Conservation (phyloP, 2,113 vertebrate species). For the Nerophis lumbriciformis region DNA sequence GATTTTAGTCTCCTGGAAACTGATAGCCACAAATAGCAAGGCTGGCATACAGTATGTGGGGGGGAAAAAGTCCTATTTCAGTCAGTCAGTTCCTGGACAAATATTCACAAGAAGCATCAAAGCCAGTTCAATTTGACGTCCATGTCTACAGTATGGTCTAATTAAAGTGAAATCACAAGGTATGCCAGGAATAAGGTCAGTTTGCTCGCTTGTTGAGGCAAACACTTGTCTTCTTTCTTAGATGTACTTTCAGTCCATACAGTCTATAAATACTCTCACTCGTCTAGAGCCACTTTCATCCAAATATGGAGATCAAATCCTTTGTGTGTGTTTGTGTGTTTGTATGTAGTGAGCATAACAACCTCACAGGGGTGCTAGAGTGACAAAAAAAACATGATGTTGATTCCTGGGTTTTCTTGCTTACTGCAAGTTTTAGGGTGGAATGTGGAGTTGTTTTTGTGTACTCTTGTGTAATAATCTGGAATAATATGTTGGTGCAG, state of each 20-base stretch:
- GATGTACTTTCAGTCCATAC: not conserved
- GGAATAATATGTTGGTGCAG: not conserved
- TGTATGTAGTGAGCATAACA: constrained; percentile 2
- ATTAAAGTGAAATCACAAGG: not conserved
- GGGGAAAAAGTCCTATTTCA: too few relatives aligned
- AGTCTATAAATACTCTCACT: constrained; percentile 40
- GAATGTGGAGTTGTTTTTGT: not conserved
- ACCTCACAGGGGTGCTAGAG: constrained; percentile 34
- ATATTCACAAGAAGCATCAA: too few relatives aligned
- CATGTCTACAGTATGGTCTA: not conserved
- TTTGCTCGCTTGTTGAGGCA: not conserved
- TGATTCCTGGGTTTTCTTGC: not conserved
- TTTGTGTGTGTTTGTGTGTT: constrained; percentile 3
- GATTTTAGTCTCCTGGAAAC: too few relatives aligned
- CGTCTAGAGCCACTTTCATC: constrained; percentile 23
- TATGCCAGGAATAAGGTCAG: not conserved
- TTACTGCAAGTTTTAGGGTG: not conserved
- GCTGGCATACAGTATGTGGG: too few relatives aligned
- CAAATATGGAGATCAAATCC: constrained; percentile 40
- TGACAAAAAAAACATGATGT: not conserved
- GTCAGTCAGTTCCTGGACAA: too few relatives aligned
- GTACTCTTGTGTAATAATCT: not conserved
- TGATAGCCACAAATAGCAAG: too few relatives aligned
- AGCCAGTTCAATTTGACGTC: too few relatives aligned
- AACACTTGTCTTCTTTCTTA: not conserved